Percentiles rank a stretch among this genome's conserved stretches.
Evolutionary conservation across 92 coral and sea anemone genomes (phyloP).

Genomic region (Epizoanthus fatuus): DNA sequence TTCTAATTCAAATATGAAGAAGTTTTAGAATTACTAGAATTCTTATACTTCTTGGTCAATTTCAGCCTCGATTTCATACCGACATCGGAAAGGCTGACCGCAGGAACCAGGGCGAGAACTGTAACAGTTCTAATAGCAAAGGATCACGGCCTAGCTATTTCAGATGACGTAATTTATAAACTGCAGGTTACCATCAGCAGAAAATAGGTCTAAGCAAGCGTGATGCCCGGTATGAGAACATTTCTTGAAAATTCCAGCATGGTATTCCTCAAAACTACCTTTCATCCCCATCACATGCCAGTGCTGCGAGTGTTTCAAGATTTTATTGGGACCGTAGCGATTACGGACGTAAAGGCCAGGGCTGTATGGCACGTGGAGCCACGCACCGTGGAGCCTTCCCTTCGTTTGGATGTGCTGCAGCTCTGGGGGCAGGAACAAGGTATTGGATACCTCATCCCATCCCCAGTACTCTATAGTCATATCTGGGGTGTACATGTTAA

Average conservation of each 20-base stretch:
- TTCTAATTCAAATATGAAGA: no score
- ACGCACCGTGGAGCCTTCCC: constrained; percentile 31
- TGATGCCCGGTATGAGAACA: constrained; percentile 48
- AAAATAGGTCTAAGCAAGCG: constrained; percentile 52
- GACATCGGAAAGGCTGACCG: no score
- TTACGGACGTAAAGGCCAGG: constrained; percentile 48
- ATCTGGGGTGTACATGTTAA: constrained; percentile 57
- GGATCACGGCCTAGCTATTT: no score
- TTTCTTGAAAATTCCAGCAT: constrained; percentile 34
- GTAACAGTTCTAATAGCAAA: no score
- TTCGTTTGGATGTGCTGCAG: constrained; percentile 57
- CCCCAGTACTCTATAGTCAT: constrained; percentile 62
- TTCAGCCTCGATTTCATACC: no score
- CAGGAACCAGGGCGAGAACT: no score
- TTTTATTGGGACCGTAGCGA: constrained; percentile 38
- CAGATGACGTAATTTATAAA: background rate
- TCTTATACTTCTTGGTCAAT: no score
- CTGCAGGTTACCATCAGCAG: constrained; percentile 53
- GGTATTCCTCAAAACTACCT: constrained; percentile 31
- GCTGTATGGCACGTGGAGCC: constrained; percentile 36
- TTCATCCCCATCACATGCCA: constrained; percentile 51
- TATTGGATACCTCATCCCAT: constrained; percentile 51
- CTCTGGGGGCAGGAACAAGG: constrained; percentile 51
- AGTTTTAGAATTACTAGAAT: no score
- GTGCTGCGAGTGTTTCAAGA: constrained; percentile 50